Evolutionary conservation across 2,797 vertebrate species (phyloP).

Genomic region (Carapus acus): DNA sequence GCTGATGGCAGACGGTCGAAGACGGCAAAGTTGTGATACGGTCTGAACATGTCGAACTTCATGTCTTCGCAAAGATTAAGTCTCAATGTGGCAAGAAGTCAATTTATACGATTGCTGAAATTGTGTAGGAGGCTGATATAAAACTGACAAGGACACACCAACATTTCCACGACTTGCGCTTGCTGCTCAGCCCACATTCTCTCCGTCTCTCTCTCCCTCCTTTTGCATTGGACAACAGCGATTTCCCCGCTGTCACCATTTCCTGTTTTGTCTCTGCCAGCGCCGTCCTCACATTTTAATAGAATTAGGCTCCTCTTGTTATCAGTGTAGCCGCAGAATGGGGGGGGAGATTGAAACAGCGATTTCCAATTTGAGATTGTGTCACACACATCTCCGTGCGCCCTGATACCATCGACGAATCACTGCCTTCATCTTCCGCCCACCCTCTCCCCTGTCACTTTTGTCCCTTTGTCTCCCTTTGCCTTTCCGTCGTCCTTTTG

Average conservation of each 20-base stretch:
- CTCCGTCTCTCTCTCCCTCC: constrained; percentile 11
- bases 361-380: constrained; percentile 84
- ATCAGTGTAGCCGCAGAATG: constrained; percentile 70
- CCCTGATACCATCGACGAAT: constrained; percentile 72
- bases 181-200: constrained; percentile 37
- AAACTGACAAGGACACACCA: no score
- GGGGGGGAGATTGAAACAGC: constrained; percentile 76
- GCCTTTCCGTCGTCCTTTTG: constrained; percentile 35
- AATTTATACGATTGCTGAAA: no score
- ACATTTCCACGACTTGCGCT: constrained; percentile 41
- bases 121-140: no score
- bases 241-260: constrained; percentile 29
- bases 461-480: constrained; percentile 19
- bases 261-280: constrained; percentile 45
- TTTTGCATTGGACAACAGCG: constrained; percentile 30
- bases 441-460: constrained; percentile 24
- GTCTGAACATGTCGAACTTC: no score
- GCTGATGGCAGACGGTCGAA: no score
- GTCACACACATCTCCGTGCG: constrained; percentile 72
- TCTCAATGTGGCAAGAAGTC: no score
- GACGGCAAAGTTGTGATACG: no score
- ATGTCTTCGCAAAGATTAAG: no score
- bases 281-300: constrained; percentile 70
- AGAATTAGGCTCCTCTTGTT: constrained; percentile 75
- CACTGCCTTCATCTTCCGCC: constrained; percentile 64